Evolutionary conservation across 2,113 vertebrate species (phyloP), one percentile per base, ranked within the genome.

Genomic region (Oostethus manadensis): DNA sequence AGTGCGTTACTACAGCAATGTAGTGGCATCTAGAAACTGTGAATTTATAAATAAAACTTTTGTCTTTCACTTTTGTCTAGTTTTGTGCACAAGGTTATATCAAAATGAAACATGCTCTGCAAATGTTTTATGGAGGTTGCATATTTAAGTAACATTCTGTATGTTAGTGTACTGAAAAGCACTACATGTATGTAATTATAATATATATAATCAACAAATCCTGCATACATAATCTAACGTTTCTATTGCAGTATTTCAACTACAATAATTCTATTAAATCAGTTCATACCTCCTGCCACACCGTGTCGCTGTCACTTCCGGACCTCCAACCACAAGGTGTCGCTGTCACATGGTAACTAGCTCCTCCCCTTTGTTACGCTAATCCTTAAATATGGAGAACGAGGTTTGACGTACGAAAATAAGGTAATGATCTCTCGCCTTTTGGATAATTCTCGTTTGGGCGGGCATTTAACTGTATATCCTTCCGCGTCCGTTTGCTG

Each of bases 1-100:
- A 91, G 82, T 80, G 88, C 92, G 78, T 92, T 91, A 94, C 93
- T 93, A 93, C 93, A 83, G 87, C 80, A 92, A 42, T 94, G 93
- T 96, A 95, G 94, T 95, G 92, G 93, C 92, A 94, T 93, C 38
- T 97, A 98, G 95, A 98, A 99, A 99, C 97, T 99, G 96, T 99
- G 97, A 99, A 99, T 98, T 99, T 97, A 92, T 93, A 93, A 98
- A 99, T 99, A 99, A 99, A 98, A 93, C 88, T 92, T 84, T 82
- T 77, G 80, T 92, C 91, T 95, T 92, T 94, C 51, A 85, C 38
- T 75, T 42, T 88, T 66, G 76, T 68, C 45, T 80, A 16, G 0
- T 44, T 23, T 26, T 2, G 16, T n/a, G 23, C 23, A 29, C 16
- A 9, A 15, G 50, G 20, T 10, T 26, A 26, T 26, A 10, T 38